Percentiles rank a stretch among this genome's conserved stretches.
These are phyloP conservation scores for Centrocercus urophasianus DNA, from an alignment of 2,113 vertebrate genomes.

Conservation along the genomic window DNA sequence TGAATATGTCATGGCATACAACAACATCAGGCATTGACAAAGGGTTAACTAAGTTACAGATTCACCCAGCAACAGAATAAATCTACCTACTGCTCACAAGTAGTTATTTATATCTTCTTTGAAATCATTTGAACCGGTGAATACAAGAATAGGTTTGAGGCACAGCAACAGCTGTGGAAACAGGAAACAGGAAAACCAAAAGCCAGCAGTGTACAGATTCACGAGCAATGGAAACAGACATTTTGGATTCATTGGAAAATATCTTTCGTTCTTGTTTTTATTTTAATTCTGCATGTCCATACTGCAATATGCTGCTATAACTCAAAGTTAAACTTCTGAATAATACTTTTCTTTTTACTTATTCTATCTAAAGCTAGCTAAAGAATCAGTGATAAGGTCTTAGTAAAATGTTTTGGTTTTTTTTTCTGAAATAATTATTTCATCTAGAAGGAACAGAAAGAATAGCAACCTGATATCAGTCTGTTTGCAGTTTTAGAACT, in stretches of 20 bases:
- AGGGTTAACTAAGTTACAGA: background rate
- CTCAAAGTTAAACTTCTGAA: background rate
- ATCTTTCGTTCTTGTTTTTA: background rate
- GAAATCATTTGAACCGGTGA: background rate
- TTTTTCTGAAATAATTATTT: background rate
- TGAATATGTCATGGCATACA: background rate
- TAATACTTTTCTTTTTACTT: background rate
- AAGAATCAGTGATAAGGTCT: background rate
- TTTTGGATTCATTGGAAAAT: background rate
- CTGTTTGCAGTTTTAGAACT: background rate
- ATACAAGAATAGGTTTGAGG: background rate
- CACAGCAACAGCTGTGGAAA: background rate
- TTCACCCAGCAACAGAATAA: background rate
- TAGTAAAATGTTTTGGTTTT: background rate
- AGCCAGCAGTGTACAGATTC: background rate
- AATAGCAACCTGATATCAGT: background rate
- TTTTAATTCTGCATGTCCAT: background rate
- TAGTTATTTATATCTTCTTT: background rate
- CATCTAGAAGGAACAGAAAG: background rate
- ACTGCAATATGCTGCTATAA: background rate
- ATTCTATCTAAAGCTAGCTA: background rate
- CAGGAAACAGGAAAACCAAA: slow-evolving; percentile 3
- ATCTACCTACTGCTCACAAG: background rate
- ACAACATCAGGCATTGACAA: background rate
- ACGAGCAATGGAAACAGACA: background rate